Base-by-base conservation (phyloP, 2,113 vertebrate genomes). In the Formicarius rufipectus region DNA sequence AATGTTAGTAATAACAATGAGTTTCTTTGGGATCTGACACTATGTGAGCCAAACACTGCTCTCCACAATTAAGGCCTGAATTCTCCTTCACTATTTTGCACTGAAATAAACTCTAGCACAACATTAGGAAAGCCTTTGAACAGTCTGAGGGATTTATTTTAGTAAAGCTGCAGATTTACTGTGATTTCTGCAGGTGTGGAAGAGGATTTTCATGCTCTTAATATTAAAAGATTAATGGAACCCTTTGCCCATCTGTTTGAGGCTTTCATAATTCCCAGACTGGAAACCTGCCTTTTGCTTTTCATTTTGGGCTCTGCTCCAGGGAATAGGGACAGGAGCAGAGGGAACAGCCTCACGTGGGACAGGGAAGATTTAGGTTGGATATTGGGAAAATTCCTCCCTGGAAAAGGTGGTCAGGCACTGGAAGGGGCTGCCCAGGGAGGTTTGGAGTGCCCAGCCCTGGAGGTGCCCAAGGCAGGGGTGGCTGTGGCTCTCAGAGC, bases 151-250 rank as follows among this genome's bases (percentile, higher is more conserved):
- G 79, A 35, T 78, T 94, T 93, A 93, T n/a, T n/a, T n/a, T n/a
- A n/a, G 28, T 50, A 95, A 95, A 92, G 56, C 59, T 81, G 62
- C 71, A 82, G 42, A 35, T 49, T 88, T 77, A 69, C 73, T 47
- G 30, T 11, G 45, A 91, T 68, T 95, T 72, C 82, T 85, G 53
- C 91, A 97, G 96, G 94, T 95, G 92, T 87, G 83, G 49, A 94
- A 91, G 63, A 90, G 76, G 72, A 73, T 68, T 64, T 86, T 78
- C 56, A 63, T n/a, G 39, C 44, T 66, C 42, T 78, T 92, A 93
- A 76, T 95, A 93, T 89, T 88, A 83, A 94, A 89, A 95, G 90
- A 90, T 14, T 60, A 93, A 94, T 84, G 85, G 73, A 94, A 69
- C 74, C 50, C 55, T 84, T 24, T 62, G 73, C 31, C 56, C 69